These are phyloP conservation scores for Odontamblyopus rebecca DNA, from an alignment of 2,797 vertebrate genomes.

Conservation along the genomic window DNA sequence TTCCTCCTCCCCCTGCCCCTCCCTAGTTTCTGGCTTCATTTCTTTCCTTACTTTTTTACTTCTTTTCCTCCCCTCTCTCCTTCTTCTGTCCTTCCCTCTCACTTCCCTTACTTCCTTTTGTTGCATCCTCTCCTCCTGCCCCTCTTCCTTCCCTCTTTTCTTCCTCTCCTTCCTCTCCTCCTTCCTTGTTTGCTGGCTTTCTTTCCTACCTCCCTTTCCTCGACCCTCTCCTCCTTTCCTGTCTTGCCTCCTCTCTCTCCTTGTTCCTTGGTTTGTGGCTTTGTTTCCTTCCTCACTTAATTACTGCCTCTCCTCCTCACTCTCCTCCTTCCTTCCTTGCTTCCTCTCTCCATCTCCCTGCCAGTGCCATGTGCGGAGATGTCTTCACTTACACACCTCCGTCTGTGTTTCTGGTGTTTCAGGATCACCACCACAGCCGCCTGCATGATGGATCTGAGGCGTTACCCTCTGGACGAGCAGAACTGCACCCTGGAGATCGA, in stretches of 20 bases:
- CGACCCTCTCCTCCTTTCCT: no score
- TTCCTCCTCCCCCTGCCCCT: no score
- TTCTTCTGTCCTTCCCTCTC: not conserved
- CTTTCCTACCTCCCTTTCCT: not conserved
- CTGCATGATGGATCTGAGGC: constrained; percentile 96
- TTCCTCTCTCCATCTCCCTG: not conserved
- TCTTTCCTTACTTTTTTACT: no score
- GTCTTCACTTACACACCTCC: constrained; percentile 5
- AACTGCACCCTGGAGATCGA: constrained; percentile 97
- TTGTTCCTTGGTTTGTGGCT: not conserved
- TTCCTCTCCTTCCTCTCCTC: not conserved
- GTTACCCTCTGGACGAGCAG: constrained; percentile 94
- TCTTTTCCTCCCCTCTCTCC: no score
- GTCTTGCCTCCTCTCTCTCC: not conserved
- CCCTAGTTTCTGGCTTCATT: no score
- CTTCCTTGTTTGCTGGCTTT: not conserved
- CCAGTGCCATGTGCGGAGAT: constrained; percentile 14
- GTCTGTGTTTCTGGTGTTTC: constrained; percentile 15
- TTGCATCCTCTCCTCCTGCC: no score
- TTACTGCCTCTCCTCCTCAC: no score
- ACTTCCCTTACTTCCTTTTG: not conserved
- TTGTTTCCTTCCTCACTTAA: not conserved
- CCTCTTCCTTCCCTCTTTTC: not conserved
- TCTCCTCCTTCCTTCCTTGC: not conserved
- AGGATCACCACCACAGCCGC: constrained; percentile 96